phyloP scores from a whole-genome alignment of 2,113 vertebrate species.

The Bubalus kerabau region DNA sequence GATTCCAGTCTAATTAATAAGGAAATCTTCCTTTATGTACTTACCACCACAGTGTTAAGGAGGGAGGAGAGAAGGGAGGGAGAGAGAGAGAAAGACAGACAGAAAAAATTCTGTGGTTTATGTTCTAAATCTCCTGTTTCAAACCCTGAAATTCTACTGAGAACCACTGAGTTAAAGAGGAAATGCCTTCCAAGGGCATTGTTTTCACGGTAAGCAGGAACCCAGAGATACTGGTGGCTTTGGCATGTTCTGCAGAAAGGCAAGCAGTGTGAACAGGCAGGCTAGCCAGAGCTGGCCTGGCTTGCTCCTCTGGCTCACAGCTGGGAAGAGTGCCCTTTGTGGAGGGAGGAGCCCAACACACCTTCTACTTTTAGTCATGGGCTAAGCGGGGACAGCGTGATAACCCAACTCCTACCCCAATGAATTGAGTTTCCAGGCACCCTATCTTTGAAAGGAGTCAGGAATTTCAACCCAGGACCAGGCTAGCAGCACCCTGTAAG shows the following conservation, averaged over 20 bases:
- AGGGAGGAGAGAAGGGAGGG: background rate
- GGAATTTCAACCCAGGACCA: background rate
- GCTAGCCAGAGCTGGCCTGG: background rate
- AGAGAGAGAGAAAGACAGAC: background rate
- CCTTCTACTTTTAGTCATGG: background rate
- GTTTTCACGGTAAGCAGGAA: background rate
- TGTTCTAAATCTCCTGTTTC: background rate
- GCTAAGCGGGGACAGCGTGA: background rate
- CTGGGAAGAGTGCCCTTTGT: background rate
- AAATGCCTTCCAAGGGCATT: background rate
- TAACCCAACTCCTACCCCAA: background rate
- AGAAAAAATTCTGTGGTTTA: background rate
- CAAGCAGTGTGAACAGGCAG: background rate
- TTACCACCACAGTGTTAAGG: background rate
- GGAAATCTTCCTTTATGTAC: background rate
- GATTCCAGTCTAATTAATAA: background rate
- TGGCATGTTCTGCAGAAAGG: background rate
- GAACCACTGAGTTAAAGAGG: background rate
- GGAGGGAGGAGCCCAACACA: background rate
- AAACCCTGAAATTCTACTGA: conserved; percentile 24
- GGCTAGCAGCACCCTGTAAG: background rate
- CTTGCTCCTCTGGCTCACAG: background rate
- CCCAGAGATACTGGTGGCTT: background rate
- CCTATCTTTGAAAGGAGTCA: background rate
- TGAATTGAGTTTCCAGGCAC: background rate